Evolutionary conservation across 2,888 invertebrate species (phyloP).

Genomic region (Cosmia pyralina): DNA sequence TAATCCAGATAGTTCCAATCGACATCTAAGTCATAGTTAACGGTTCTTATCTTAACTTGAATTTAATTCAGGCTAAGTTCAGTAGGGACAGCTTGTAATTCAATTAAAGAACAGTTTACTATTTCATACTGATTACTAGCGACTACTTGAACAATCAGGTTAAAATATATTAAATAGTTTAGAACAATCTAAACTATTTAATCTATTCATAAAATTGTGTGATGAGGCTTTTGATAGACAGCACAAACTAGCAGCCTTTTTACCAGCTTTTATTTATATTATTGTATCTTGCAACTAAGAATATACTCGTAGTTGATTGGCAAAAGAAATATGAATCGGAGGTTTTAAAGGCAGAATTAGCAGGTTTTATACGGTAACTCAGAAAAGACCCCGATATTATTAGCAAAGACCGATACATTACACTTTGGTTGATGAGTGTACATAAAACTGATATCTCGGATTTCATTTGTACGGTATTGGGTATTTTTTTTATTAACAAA

Average conservation of each 20-base stretch:
- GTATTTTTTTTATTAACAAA: no score
- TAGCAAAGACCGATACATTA: no score
- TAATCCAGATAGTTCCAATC: constrained; percentile 43
- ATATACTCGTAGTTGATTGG: no score
- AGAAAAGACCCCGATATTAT: no score
- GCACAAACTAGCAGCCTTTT: background rate
- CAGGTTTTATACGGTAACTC: no score
- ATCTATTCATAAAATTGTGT: background rate
- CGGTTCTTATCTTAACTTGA: constrained; percentile 69
- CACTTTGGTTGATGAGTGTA: no score
- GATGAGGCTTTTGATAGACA: constrained; percentile 2
- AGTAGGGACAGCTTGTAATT: constrained; percentile 65
- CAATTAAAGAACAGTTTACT: constrained; percentile 61
- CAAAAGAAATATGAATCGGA: no score
- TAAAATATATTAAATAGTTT: no score
- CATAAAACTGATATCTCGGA: no score
- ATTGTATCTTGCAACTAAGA: background rate
- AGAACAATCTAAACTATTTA: background rate
- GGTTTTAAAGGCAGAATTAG: background rate
- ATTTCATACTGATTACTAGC: constrained; percentile 29
- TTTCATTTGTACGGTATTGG: no score
- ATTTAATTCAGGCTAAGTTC: constrained; percentile 67
- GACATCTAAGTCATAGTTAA: constrained; percentile 64
- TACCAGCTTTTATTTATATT: background rate
- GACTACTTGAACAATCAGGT: no score